Evolutionary conservation across 2,113 vertebrate genomes (phyloP).

Genomic region (Orthonyx spaldingii): DNA sequence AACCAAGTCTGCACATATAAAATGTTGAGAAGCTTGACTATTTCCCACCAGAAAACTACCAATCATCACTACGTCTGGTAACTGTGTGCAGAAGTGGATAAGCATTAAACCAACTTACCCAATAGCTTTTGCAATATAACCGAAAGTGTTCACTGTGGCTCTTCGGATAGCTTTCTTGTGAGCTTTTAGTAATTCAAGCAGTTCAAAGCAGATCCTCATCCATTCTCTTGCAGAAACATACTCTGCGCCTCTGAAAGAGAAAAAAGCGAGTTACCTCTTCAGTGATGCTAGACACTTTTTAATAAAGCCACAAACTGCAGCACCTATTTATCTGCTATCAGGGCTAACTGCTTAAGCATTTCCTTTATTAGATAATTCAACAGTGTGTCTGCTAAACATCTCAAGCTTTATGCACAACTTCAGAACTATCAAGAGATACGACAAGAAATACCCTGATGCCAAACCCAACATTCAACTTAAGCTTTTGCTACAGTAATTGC

Average conservation of each 20-base stretch:
- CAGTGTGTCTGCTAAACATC: neutral
- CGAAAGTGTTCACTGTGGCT: constrained; percentile 98
- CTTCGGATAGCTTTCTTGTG: constrained; percentile 97
- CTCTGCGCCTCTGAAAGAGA: constrained; percentile 87
- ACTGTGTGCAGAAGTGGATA: neutral
- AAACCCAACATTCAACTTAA: neutral
- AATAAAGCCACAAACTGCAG: neutral
- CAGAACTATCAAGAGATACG: neutral
- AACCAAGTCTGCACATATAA: neutral
- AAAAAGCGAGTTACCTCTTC: neutral
- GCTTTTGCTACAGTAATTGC: neutral
- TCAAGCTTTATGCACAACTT: neutral
- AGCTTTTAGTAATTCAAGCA: constrained; percentile 94
- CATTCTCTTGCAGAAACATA: constrained; percentile 98
- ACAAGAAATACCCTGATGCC: neutral
- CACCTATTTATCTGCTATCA: neutral
- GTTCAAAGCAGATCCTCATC: constrained; percentile 99
- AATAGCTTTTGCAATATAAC: constrained; percentile 98
- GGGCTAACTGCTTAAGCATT: neutral
- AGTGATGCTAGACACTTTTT: neutral
- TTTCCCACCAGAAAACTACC: neutral
- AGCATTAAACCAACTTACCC: constrained; percentile 76
- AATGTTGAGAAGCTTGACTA: neutral
- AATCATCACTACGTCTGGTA: neutral
- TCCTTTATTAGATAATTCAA: neutral